phyloP scores from a whole-genome alignment of 1,140 invertebrate species.

The Halictus rubicundus region DNA sequence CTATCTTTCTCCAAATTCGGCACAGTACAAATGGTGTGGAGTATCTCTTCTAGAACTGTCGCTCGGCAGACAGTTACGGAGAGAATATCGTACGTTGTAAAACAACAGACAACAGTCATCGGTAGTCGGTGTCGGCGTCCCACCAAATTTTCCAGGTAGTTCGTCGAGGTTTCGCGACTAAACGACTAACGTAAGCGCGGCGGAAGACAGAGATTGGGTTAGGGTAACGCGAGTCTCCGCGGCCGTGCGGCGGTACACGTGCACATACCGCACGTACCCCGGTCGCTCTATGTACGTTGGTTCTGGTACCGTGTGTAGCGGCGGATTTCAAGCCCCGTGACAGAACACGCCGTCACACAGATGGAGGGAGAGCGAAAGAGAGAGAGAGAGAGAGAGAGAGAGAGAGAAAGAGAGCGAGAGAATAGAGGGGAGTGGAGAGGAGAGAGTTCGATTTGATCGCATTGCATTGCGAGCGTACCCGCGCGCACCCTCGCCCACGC shows the following conservation, averaged over 20 bases:
- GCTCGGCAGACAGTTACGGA: too few species aligned
- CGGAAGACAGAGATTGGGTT: background rate
- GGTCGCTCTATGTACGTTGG: background rate
- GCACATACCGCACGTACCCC: background rate
- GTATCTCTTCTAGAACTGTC: too few species aligned
- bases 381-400: too few species aligned
- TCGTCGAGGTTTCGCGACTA: background rate
- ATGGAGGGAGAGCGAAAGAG: too few species aligned
- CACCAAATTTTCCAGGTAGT: slow-evolving; percentile 21
- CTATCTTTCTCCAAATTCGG: too few species aligned
- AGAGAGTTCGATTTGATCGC: slow-evolving; percentile 66
- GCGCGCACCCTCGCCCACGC: slow-evolving; percentile 6
- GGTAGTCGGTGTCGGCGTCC: background rate
- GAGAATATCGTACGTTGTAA: too few species aligned
- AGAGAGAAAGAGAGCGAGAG: background rate
- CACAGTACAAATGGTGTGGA: too few species aligned
- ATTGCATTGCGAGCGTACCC: slow-evolving; percentile 60
- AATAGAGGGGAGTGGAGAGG: too few species aligned
- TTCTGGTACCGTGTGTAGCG: slow-evolving; percentile 5
- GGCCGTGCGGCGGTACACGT: background rate
- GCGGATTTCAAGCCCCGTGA: slow-evolving; percentile 50
- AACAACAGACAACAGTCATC: too few species aligned
- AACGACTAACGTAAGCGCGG: background rate
- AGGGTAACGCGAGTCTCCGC: background rate
- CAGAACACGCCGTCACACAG: slow-evolving; percentile 21